Conservation (phyloP, 2,888 invertebrate genomes). For the Glyphotaelius pellucidus region DNA sequence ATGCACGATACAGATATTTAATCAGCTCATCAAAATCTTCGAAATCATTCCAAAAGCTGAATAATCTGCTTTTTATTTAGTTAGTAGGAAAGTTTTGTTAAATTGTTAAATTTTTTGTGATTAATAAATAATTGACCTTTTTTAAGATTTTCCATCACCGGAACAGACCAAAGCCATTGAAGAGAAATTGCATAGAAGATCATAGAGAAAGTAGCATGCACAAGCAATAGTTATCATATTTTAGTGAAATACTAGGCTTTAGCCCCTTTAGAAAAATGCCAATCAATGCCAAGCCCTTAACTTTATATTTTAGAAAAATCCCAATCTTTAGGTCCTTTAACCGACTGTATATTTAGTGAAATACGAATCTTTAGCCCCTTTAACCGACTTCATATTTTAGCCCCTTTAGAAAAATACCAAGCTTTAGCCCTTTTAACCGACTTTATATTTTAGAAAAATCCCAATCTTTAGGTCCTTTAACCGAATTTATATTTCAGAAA, state of each 20-base stretch:
- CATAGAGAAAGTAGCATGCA: background rate
- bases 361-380: no score
- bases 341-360: no score
- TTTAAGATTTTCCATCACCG: no score
- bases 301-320: no score
- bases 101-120: background rate
- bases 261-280: background rate
- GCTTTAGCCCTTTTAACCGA: background rate
- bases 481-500: no score
- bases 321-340: no score
- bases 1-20: no score
- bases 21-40: background rate
- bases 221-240: background rate
- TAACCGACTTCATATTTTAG: no score
- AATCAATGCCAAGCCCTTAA: background rate
- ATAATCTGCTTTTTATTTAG: background rate
- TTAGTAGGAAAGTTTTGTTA: background rate
- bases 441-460: no score
- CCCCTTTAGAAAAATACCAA: background rate
- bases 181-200: background rate
- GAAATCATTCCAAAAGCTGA: background rate
- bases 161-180: background rate
- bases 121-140: background rate
- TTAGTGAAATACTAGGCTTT: no score
- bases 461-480: no score